These are phyloP conservation scores for Ceratina australensis DNA, from an alignment of 1,140 invertebrate species.

Conservation along the genomic window DNA sequence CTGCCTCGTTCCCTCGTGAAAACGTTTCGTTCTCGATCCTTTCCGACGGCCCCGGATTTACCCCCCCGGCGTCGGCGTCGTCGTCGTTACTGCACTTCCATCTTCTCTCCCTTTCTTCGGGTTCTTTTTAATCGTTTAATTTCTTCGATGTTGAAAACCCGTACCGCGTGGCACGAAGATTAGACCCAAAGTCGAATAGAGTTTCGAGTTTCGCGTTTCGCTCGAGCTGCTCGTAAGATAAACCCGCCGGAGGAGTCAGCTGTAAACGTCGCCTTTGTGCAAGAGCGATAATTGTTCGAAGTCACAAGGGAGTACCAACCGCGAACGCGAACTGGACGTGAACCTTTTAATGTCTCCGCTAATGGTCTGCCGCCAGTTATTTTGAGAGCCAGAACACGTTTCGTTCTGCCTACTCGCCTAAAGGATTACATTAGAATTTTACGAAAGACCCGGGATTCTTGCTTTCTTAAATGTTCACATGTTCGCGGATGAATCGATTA, in stretches of 20 bases:
- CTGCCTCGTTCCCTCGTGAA: not conserved
- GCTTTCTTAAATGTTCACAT: no score
- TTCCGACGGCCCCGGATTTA: not conserved
- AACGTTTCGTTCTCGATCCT: not conserved
- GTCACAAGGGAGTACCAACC: not conserved
- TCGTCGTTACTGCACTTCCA: no score
- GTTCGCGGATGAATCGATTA: no score
- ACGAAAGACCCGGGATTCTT: no score
- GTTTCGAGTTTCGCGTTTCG: constrained; percentile 2
- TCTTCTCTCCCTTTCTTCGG: not conserved
- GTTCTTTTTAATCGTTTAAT: constrained; percentile 6
- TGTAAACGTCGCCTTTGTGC: not conserved
- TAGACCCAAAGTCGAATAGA: not conserved
- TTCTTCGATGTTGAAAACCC: not conserved
- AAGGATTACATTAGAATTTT: no score
- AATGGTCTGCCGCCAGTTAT: constrained; percentile 14
- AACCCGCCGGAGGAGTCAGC: not conserved
- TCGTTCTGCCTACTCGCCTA: no score
- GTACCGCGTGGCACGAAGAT: not conserved
- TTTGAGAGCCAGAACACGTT: constrained; percentile 13
- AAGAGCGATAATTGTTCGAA: not conserved
- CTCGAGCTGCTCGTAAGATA: not conserved
- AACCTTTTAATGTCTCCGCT: constrained; percentile 21
- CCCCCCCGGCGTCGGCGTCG: no score
- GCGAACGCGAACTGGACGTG: constrained; percentile 3